Base-by-base conservation (phyloP, 2,888 invertebrate species). In the Microctonus hyperodae region DNA sequence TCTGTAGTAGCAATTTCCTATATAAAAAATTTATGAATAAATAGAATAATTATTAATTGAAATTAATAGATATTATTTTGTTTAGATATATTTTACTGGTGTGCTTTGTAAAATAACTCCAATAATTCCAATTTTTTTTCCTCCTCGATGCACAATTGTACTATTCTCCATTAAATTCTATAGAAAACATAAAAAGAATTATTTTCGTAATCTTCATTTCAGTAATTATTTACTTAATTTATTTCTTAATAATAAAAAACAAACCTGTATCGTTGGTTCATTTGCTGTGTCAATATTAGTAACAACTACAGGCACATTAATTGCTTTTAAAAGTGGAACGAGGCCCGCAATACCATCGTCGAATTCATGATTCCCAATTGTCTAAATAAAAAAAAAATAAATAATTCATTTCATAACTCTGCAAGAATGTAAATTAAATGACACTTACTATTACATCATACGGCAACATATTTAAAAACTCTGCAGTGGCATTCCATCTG, bases 281-380 rank as follows among this genome's bases (percentile, higher is more conserved):
- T 86, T 78, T 0, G 85, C 85, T 5, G 88, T 88, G 79, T 95
- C 91, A 58, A 95, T 91, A 76, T 95, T 95, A 35, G 91, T 88
- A 5, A 90, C 91, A 44, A 95, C 82, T 79, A 93, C 88, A 0
- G 91, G 89, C 0, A 91, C 87, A 1, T 89, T 85, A 9, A 92
- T 78, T 0, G 83, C 83, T 74, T 89, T 81, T 48, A 95, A 78
- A 80, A 92, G 94, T 0, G 92, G 92, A 0, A 90, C 87, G 0
- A 94, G 82, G 0, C 92, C 94, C 9, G 84, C 88, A 1, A 94
- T 85, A 2, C 88, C 90, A 75, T 92, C 88, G 79, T 95, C 95
- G 76, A 96, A 95, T 81, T 95, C 95, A 76, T 96, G 95, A 82
- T 95, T 95, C 0, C 95, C 95, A 9, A 95, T 80, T 0, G 92